phyloP scores from a whole-genome alignment of 2,113 vertebrate genomes.

The Cyphomyrus discorhynchus region DNA sequence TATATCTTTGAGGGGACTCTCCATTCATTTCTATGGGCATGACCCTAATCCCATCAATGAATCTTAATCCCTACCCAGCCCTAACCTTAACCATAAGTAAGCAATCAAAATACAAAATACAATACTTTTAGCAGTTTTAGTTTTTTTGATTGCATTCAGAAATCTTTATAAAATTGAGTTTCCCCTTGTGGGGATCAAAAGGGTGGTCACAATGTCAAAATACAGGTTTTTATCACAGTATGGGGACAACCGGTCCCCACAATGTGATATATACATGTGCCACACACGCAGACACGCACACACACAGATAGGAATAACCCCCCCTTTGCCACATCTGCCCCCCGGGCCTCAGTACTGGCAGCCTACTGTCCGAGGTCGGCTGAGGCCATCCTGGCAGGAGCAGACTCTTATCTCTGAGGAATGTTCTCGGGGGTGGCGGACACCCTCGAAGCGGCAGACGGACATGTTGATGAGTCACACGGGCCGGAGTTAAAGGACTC shows the following conservation, averaged over 20 bases:
- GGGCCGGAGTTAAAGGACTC: not conserved
- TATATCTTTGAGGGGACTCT: not conserved
- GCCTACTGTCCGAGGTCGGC: not conserved
- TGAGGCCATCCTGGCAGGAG: not conserved
- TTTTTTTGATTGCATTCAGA: not conserved
- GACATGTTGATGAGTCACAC: not conserved
- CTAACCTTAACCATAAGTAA: not conserved
- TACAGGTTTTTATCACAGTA: not conserved
- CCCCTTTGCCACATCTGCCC: not conserved
- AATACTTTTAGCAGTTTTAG: not conserved
- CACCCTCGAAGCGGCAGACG: not conserved
- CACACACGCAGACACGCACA: not conserved
- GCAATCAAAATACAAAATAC: not conserved
- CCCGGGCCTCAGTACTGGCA: not conserved
- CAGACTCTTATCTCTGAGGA: not conserved
- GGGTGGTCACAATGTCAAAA: not conserved
- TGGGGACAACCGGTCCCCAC: not conserved
- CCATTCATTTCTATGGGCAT: not conserved
- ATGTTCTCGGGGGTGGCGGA: not conserved
- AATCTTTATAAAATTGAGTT: not conserved
- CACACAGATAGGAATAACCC: not conserved
- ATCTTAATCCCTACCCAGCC: not conserved
- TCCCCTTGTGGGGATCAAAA: not conserved
- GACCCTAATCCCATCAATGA: not conserved
- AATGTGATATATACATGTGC: not conserved